Base-by-base conservation (phyloP, 1,140 invertebrate genomes). In the Drosophila chauvacae region DNA sequence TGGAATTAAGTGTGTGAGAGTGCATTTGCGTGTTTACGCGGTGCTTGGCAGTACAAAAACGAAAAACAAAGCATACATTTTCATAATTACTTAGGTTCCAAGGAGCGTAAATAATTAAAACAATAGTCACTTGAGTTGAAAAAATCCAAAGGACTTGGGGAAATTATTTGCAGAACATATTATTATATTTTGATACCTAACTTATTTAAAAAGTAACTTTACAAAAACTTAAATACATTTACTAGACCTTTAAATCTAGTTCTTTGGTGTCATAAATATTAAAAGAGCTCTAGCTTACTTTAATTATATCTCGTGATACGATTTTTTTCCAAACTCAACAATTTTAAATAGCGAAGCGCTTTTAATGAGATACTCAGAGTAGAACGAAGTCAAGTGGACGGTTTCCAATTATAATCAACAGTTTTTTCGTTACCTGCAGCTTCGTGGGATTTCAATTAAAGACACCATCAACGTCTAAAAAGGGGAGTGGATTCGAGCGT, bases 1-100 rank as follows among this genome's bases (percentile, higher is more conserved):
- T 45, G 30, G 56, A 61, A 20, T 33, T 65, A n/a, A 68, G 42
- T 51, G 63, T 39, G 62, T 58, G 63, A 62, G 63, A 61, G 45
- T 37, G 26, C 26, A 16, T 59, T 45, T 60, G 50, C 66, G 56
- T 51, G 42, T 56, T 35, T 44, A n/a, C 41, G 18, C 41, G 28
- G 18, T 41, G 47, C 59, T 37, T 37, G 39, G 18, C 23, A 53
- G 10, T 28, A 20, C 30, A 30, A 62, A 37, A 39, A 63, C 20
- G 7, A 51, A 26, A 20, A 53, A 39, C 26, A 62, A 63, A 56
- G 28, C 51, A 56, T 42, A 63, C 26, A 18, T 56, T 56, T 56
- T 30, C 50, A 39, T 57, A 57, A 57, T 57, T 57, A 44, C 55
- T 57, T 42, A n/a, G 16, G 35, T 26, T 57, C 14, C 55, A 56